These are phyloP conservation scores for Sardina pilchardus DNA, from an alignment of 2,113 vertebrate genomes.

Conservation along the genomic window DNA sequence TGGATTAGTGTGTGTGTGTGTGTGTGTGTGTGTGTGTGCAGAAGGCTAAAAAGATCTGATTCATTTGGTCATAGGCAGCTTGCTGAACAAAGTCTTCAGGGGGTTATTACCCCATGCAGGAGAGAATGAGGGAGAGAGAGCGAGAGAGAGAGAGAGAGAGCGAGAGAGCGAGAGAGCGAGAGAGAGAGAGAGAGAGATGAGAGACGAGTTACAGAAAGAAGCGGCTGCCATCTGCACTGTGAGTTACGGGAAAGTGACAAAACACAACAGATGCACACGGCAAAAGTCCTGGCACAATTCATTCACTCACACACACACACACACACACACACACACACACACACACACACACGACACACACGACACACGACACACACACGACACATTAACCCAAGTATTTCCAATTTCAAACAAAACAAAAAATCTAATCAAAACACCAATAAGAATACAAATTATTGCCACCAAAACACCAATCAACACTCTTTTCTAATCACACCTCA, in stretches of 20 bases:
- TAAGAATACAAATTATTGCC: neutral
- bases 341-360: slow-evolving; percentile 8
- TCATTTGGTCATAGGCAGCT: no score
- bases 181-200: slow-evolving; percentile 3
- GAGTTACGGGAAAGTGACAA: no score
- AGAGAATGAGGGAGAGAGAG: slow-evolving; percentile 2
- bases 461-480: neutral
- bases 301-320: slow-evolving; percentile 5
- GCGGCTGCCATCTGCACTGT: no score
- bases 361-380: slow-evolving; percentile 7
- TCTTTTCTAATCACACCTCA: neutral
- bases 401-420: neutral
- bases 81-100: neutral
- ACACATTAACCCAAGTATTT: neutral
- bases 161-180: neutral
- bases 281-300: neutral
- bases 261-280: no score
- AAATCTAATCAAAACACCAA: neutral
- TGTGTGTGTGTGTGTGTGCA: no score
- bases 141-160: neutral
- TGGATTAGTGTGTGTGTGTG: no score
- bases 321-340: neutral
- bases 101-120: neutral
- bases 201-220: neutral
- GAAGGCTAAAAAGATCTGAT: no score